Conservation (phyloP, 2,888 invertebrate species). For the Tubulanus polymorphus region DNA sequence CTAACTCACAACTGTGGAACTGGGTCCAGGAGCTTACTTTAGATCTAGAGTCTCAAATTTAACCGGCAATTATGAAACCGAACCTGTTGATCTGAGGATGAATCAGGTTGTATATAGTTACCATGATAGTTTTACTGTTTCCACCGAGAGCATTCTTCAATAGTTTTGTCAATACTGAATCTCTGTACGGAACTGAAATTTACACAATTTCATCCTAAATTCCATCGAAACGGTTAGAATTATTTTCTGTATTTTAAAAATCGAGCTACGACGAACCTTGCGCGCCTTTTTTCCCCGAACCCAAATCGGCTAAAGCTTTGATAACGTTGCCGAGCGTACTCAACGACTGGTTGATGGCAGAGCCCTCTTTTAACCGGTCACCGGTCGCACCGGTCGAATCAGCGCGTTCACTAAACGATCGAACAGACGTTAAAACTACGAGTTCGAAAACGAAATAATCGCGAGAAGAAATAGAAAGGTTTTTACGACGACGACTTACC, state of each 20-base stretch:
- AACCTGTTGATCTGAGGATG: too few relatives aligned
- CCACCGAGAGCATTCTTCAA: constrained; percentile 51
- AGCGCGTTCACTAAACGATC: constrained; percentile 39
- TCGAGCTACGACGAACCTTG: constrained; percentile 40
- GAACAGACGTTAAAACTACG: neutral
- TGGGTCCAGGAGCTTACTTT: too few relatives aligned
- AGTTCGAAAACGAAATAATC: too few relatives aligned
- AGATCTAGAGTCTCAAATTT: too few relatives aligned
- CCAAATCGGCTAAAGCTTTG: constrained; percentile 53
- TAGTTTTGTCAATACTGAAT: constrained; percentile 46
- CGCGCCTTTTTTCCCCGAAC: constrained; percentile 45
- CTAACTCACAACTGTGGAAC: too few relatives aligned
- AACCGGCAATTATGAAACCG: too few relatives aligned
- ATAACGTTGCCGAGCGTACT: constrained; percentile 50
- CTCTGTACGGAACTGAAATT: constrained; percentile 45
- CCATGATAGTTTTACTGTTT: constrained; percentile 52
- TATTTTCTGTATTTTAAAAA: too few relatives aligned
- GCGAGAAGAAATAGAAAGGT: too few relatives aligned
- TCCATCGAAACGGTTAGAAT: too few relatives aligned
- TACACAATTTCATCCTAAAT: too few relatives aligned
- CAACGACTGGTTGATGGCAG: constrained; percentile 48
- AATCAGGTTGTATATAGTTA: constrained; percentile 23
- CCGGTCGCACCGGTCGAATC: constrained; percentile 49
- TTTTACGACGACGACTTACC: constrained; percentile 28
- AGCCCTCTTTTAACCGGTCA: constrained; percentile 48